Base-by-base conservation (phyloP, 2,113 vertebrate species). In the Siniperca knerii region DNA sequence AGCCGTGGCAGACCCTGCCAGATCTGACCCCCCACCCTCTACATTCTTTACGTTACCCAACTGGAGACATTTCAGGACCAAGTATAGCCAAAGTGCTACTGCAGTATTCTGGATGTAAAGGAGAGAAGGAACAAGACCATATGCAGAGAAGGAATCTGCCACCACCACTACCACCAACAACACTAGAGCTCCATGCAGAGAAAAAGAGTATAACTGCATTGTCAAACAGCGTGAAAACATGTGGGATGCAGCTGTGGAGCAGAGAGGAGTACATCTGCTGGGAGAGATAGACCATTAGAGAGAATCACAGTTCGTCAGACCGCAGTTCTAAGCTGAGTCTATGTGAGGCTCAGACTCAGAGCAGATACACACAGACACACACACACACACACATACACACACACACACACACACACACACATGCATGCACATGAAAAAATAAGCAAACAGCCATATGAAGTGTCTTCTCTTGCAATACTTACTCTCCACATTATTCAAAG, bases 211-310 rank as follows among this genome's bases (percentile, higher is more conserved):
- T 77, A 75, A 66, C 77, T 90, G 84, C 86, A 82, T 88, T 88
- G 90, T 79, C 37, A 29, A 91, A 70, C 84, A 87, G 86, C 48
- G 33, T 93, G 87, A 89, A 91, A 92, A 95, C 94, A 95, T 95
- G 93, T 95, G 95, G 91, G 75, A 90, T 90, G 89, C 95, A 96
- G 95, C 95, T 96, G 95, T 94, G 93, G 85, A 90, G 77, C 57
- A 50, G 75, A 81, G 86, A 85, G 68, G 77, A 84, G 87, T 79
- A 92, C 92, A 95, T 94, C 92, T 95, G 91, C 83, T 90, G 29
- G 21, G 84, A 82, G 88, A 92, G 92, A 94, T 87, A 91, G 82
- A 92, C 85, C 86, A 80, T 90, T 81, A 81, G 82, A 90, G 85
- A 86, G 87, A 91, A 88, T 90, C 81, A 79, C 83, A 85, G 87